Conservation (phyloP, 2,888 invertebrate species). For the Drosophila anomelani region DNA sequence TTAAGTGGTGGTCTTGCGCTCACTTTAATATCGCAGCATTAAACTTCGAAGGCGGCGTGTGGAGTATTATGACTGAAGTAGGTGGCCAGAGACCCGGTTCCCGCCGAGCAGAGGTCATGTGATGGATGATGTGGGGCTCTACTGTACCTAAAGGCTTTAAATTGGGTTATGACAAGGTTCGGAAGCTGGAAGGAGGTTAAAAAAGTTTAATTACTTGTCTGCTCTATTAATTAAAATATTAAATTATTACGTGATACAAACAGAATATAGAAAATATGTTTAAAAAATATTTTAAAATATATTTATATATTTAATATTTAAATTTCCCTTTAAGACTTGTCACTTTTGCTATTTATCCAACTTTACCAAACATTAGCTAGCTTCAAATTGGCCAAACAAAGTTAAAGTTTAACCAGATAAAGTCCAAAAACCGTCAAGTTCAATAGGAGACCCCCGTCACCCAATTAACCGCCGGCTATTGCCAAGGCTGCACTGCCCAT, state of each 20-base stretch:
- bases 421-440: slow-evolving; percentile 12
- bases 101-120: slow-evolving; percentile 40
- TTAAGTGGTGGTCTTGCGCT: slow-evolving; percentile 78
- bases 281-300: background rate
- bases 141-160: slow-evolving; percentile 54
- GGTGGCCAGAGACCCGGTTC: slow-evolving; percentile 63
- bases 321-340: background rate
- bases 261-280: background rate
- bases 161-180: background rate
- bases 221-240: background rate
- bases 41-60: slow-evolving; percentile 60
- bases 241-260: background rate
- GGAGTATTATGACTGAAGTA: slow-evolving; percentile 76
- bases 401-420: background rate
- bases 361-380: no score
- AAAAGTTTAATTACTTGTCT: background rate
- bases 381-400: slow-evolving; percentile 4
- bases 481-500: background rate
- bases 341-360: background rate
- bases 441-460: slow-evolving; percentile 18
- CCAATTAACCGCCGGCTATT: slow-evolving; percentile 27
- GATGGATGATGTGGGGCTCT: slow-evolving; percentile 52
- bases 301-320: background rate
- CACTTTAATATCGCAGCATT: slow-evolving; percentile 77
- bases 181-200: background rate